Conservation (phyloP, 2,113 vertebrate genomes). For the Plotosus lineatus region DNA sequence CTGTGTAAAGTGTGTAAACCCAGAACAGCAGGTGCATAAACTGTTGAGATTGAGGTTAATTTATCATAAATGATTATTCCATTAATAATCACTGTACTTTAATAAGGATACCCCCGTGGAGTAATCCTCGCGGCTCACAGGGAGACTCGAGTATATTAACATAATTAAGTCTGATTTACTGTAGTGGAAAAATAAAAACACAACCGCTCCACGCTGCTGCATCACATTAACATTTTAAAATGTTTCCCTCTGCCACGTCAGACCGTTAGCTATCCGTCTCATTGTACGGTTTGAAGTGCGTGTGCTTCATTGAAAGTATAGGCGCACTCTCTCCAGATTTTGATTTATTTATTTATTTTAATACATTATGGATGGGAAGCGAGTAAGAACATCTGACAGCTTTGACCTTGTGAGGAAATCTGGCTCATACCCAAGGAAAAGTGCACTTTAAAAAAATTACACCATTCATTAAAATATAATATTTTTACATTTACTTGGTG, state of each 20-base stretch:
- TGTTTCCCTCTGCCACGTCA: conserved; percentile 34
- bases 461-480: too few relatives aligned
- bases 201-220: conserved; percentile 26
- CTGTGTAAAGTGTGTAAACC: conserved; percentile 13
- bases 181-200: conserved; percentile 41
- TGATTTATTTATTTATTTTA: not conserved
- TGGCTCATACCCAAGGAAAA: not conserved
- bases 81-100: conserved; percentile 29
- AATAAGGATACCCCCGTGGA: conserved; percentile 32
- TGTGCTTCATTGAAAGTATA: conserved; percentile 16
- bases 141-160: conserved; percentile 23
- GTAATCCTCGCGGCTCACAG: not conserved
- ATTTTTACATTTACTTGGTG: too few relatives aligned
- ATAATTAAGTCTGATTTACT: conserved; percentile 48
- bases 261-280: conserved; percentile 21
- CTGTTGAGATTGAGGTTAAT: conserved; percentile 29
- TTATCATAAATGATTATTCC: conserved; percentile 32
- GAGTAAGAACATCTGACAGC: not conserved
- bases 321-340: not conserved
- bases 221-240: conserved; percentile 44
- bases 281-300: conserved; percentile 23
- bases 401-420: not conserved
- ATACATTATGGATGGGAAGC: not conserved
- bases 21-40: conserved; percentile 18
- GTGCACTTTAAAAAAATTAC: not conserved